Evolutionary conservation across 2,113 vertebrate species (phyloP).

Genomic region (Meles meles): DNA sequence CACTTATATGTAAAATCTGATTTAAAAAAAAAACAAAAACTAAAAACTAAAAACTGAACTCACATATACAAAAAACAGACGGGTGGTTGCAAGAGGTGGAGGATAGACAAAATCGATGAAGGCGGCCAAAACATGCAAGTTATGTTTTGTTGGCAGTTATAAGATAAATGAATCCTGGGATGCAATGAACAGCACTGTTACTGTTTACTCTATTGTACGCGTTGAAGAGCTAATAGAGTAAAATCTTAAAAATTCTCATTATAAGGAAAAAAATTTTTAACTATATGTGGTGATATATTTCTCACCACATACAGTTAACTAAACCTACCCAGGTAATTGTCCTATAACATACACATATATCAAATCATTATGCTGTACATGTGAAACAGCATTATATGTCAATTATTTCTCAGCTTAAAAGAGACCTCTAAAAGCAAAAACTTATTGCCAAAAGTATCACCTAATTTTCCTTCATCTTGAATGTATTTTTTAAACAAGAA

Average conservation of each 20-base stretch:
- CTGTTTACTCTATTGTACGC: background rate
- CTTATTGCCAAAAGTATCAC: background rate
- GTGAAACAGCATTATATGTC: background rate
- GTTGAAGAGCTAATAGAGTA: background rate
- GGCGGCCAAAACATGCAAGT: background rate
- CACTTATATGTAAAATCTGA: background rate
- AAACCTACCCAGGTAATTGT: background rate
- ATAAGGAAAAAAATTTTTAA: background rate
- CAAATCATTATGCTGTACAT: background rate
- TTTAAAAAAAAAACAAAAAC: background rate
- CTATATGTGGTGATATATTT: background rate
- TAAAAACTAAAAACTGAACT: background rate
- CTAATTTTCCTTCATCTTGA: background rate
- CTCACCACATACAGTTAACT: too few species aligned
- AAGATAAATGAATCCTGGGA: background rate
- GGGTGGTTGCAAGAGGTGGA: background rate
- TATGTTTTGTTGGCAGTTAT: background rate
- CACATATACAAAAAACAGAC: background rate
- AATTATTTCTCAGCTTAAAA: background rate
- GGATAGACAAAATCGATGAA: background rate
- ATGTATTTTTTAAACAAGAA: constrained; percentile 38
- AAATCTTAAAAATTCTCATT: background rate
- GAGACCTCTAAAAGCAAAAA: background rate
- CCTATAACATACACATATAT: background rate
- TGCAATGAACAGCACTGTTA: background rate